These are phyloP conservation scores for Vesta saturnalis DNA, from an alignment of 2,888 invertebrate species.

Conservation along the genomic window DNA sequence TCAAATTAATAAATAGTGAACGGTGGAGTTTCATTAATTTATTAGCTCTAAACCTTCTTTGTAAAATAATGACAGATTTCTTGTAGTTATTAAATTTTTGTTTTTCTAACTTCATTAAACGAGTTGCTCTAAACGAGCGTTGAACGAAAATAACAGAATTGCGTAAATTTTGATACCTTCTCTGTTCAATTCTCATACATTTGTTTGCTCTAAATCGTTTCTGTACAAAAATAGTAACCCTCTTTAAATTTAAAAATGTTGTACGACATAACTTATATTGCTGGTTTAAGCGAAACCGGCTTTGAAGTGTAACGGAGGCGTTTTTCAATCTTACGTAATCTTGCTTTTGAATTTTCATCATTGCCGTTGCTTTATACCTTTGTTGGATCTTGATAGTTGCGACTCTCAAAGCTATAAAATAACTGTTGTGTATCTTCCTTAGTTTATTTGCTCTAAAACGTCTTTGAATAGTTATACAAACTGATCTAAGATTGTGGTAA, in stretches of 20 bases:
- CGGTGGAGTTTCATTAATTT: neutral
- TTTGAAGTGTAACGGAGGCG: slow-evolving; percentile 64
- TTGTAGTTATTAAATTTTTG: slow-evolving; percentile 44
- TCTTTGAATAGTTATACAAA: slow-evolving; percentile 41
- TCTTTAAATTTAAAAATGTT: slow-evolving; percentile 46
- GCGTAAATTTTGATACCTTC: slow-evolving; percentile 27
- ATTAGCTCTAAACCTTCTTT: slow-evolving; percentile 64
- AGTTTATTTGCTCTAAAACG: slow-evolving; percentile 5
- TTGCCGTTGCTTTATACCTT: slow-evolving; percentile 53
- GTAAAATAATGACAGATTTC: slow-evolving; percentile 62
- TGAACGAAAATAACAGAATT: slow-evolving; percentile 60
- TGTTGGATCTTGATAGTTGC: slow-evolving; percentile 5
- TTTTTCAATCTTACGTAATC: slow-evolving; percentile 43
- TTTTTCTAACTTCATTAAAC: slow-evolving; percentile 60
- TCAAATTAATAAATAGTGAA: neutral
- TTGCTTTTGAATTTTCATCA: slow-evolving; percentile 38
- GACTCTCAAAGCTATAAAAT: neutral
- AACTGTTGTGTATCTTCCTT: neutral
- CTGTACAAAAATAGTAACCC: slow-evolving; percentile 59
- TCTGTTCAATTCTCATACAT: slow-evolving; percentile 33
- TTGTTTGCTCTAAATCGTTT: slow-evolving; percentile 55
- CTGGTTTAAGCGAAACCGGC: slow-evolving; percentile 63
- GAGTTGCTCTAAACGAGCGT: slow-evolving; percentile 60
- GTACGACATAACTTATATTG: slow-evolving; percentile 54
- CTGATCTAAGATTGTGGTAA: no score